These are phyloP conservation scores for Lophochroa leadbeateri DNA, from an alignment of 2,113 vertebrate genomes.

Conservation along the genomic window DNA sequence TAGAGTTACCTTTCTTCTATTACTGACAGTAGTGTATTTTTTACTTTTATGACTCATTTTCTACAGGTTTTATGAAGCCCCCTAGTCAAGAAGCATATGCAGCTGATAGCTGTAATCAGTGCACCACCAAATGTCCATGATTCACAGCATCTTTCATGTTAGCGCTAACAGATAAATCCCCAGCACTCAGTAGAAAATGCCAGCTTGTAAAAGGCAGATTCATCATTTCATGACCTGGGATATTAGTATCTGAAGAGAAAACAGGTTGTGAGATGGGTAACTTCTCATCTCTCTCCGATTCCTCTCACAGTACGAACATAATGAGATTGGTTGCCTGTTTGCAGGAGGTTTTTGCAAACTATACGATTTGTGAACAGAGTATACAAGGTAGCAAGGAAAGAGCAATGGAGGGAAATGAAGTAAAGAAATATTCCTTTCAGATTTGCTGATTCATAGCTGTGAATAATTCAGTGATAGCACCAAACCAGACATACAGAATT, in stretches of 20 bases:
- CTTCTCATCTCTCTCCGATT: background rate
- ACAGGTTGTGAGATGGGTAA: background rate
- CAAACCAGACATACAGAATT: constrained; percentile 47
- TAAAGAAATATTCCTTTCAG: constrained; percentile 67
- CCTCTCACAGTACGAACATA: background rate
- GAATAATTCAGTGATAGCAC: constrained; percentile 46
- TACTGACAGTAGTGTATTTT: background rate
- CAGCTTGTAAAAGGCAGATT: constrained; percentile 39
- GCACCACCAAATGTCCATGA: background rate
- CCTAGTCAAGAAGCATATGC: background rate
- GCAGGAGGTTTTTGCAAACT: constrained; percentile 58
- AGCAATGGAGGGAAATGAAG: constrained; percentile 58
- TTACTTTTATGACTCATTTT: constrained; percentile 24
- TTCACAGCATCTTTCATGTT: background rate
- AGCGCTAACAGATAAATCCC: constrained; percentile 50
- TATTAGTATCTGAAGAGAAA: constrained; percentile 24
- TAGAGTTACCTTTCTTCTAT: background rate
- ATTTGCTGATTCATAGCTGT: constrained; percentile 72
- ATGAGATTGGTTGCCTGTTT: constrained; percentile 57
- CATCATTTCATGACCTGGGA: constrained; percentile 27
- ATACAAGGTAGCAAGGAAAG: constrained; percentile 35
- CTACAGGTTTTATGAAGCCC: background rate
- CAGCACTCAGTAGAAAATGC: constrained; percentile 56
- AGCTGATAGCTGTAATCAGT: constrained; percentile 27
- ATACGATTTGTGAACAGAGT: constrained; percentile 26